Conservation (phyloP, 2,888 invertebrate genomes). For the Coremacera marginata region DNA sequence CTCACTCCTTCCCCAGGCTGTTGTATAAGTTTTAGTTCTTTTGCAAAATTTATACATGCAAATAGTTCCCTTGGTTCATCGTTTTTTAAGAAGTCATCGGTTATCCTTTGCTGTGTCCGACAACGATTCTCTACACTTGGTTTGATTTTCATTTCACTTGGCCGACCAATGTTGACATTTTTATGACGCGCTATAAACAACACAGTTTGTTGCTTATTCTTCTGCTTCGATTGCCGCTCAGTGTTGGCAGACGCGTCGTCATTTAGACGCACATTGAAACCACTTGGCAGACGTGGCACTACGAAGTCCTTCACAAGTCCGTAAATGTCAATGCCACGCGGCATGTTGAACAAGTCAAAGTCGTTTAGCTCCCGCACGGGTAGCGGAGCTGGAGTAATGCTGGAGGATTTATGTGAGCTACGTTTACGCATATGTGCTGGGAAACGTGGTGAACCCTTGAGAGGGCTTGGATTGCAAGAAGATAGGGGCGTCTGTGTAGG, state of each 20-base stretch:
- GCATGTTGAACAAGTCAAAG: slow-evolving; percentile 66
- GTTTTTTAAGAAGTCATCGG: slow-evolving; percentile 58
- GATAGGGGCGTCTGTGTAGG: slow-evolving; percentile 46
- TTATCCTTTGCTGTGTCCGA: slow-evolving; percentile 50
- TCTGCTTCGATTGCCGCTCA: slow-evolving; percentile 16
- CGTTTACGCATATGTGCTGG: slow-evolving; percentile 54
- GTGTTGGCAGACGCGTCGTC: slow-evolving; percentile 32
- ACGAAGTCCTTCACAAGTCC: slow-evolving; percentile 65
- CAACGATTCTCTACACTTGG: neutral
- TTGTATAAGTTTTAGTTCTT: slow-evolving; percentile 59
- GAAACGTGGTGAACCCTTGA: slow-evolving; percentile 60
- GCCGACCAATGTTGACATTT: slow-evolving; percentile 45
- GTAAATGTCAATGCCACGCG: slow-evolving; percentile 63
- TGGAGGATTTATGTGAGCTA: slow-evolving; percentile 54
- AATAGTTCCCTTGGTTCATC: slow-evolving; percentile 63
- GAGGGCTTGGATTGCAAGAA: slow-evolving; percentile 58
- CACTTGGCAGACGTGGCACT: slow-evolving; percentile 66
- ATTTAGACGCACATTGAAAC: slow-evolving; percentile 60
- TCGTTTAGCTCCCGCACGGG: slow-evolving; percentile 61
- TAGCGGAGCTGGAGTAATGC: slow-evolving; percentile 25
- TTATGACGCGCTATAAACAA: slow-evolving; percentile 42
- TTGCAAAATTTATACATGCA: slow-evolving; percentile 60
- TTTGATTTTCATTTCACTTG: neutral
- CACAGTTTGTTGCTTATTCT: slow-evolving; percentile 36
- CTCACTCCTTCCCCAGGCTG: neutral